Evolutionary conservation across 2,113 vertebrate genomes (phyloP).

Genomic region (Petrocephalus zakoni): DNA sequence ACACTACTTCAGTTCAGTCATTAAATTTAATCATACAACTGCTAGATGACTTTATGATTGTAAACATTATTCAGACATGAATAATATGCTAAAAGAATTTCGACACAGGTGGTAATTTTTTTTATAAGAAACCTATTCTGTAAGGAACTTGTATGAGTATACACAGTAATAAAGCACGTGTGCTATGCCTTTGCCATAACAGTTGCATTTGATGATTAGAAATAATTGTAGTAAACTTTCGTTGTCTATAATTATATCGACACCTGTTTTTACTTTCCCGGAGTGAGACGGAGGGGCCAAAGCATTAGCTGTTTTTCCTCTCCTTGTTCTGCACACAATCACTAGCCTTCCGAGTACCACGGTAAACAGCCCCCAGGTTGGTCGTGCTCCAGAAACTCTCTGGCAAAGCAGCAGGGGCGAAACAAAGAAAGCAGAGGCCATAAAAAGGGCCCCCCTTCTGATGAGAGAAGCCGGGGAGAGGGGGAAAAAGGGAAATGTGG

Average conservation of each 20-base stretch:
- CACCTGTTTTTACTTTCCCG: not conserved
- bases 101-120: not conserved
- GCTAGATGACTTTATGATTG: not conserved
- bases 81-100: not conserved
- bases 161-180: not conserved
- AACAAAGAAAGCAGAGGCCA: not conserved
- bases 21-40: not conserved
- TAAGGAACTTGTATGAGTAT: not conserved
- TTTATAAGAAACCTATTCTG: not conserved
- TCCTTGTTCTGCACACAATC: not conserved
- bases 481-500: not conserved
- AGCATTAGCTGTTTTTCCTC: not conserved
- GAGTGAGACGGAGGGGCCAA: not conserved
- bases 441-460: not conserved
- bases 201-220: not conserved
- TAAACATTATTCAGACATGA: not conserved
- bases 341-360: not conserved
- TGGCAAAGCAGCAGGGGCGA: not conserved
- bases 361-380: not conserved
- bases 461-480: not conserved
- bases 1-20: not conserved
- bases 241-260: not conserved
- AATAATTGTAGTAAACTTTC: not conserved
- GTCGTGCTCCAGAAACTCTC: constrained; percentile 4
- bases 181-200: not conserved